These are phyloP conservation scores for Dasyornis broadbenti DNA, from an alignment of 2,113 vertebrate genomes.

Conservation along the genomic window DNA sequence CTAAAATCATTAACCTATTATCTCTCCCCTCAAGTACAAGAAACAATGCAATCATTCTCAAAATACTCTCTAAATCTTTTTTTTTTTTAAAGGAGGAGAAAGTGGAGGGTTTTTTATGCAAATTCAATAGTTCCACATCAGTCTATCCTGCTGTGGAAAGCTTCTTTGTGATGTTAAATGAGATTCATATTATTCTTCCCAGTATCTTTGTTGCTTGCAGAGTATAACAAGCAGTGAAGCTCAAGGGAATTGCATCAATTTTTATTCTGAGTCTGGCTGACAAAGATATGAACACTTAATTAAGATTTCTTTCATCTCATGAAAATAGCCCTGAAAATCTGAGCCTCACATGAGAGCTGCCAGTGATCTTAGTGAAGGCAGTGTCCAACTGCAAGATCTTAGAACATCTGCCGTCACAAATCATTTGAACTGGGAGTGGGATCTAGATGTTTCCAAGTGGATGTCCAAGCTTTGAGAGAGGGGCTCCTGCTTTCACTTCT, in stretches of 20 bases:
- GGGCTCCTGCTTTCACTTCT: not conserved
- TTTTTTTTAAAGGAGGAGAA: not conserved
- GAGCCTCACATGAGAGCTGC: not conserved
- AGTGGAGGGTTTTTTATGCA: not conserved
- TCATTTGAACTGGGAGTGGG: not conserved
- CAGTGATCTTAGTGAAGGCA: not conserved
- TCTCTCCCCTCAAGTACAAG: not conserved
- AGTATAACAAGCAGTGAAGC: not conserved
- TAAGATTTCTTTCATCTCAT: slow-evolving; percentile 35
- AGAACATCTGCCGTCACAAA: not conserved
- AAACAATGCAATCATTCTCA: not conserved
- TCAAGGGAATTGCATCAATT: not conserved
- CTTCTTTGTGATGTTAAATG: slow-evolving; percentile 36
- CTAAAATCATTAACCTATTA: not conserved
- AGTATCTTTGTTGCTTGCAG: slow-evolving; percentile 17
- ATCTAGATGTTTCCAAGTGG: not conserved
- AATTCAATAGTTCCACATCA: not conserved
- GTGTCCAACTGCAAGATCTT: not conserved
- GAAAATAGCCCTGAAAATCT: slow-evolving; percentile 1
- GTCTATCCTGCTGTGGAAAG: not conserved
- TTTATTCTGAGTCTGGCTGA: slow-evolving; percentile 33
- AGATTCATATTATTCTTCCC: slow-evolving; percentile 10
- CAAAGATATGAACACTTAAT: slow-evolving; percentile 43
- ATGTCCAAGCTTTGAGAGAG: not conserved
- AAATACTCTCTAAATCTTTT: not conserved